Base-by-base conservation (phyloP, 1,140 invertebrate genomes). In the Lysiphlebus fabarum region DNA sequence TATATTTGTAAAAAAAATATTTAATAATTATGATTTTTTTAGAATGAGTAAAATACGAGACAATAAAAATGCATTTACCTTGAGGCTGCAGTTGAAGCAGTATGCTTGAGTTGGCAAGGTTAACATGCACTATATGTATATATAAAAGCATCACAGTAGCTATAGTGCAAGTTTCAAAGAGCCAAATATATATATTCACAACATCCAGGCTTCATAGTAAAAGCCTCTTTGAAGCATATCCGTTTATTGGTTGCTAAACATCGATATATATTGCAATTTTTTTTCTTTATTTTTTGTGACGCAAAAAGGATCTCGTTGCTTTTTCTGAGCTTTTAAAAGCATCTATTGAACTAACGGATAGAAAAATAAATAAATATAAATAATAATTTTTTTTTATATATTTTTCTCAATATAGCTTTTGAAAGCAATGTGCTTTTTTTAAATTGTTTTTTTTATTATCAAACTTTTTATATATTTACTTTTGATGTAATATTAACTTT, bases 221-320 rank as follows among this genome's bases (percentile, higher is more conserved):
- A 79, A 78, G 70, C 73, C 77, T 75, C 75, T 79, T 78, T 77
- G 73, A 77, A 70, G 69, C 72, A 26, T 26, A 77, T 74, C 73
- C 75, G 71, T 79, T 79, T 78, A 79, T 78, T 79, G 77, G 77
- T 78, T 79, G 76, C 77, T 79, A 79, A 79, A 78, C 77, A 79
- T 78, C 77, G 70, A 78, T 79, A 78, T 26, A 26, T 76, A 79
- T 79, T 79, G 77, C 76, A 1, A 26, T 26, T 26, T 26, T 26
- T 26, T 26, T 26, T 26, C 17, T 26, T 26, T 26, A 26, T 26
- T 26, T 26, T 26, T 26, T 41, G 44, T 8, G 12, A 12, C 37
- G 14, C 7, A 44, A 38, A 53, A 59, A 47, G 53, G 43, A 38
- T 56, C 51, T 17, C 41, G 42, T 57, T 59, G 42, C 49, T 33